Evolutionary conservation across 2,888 invertebrate species (phyloP).

Genomic region (Drosophila pseudotakahashii): DNA sequence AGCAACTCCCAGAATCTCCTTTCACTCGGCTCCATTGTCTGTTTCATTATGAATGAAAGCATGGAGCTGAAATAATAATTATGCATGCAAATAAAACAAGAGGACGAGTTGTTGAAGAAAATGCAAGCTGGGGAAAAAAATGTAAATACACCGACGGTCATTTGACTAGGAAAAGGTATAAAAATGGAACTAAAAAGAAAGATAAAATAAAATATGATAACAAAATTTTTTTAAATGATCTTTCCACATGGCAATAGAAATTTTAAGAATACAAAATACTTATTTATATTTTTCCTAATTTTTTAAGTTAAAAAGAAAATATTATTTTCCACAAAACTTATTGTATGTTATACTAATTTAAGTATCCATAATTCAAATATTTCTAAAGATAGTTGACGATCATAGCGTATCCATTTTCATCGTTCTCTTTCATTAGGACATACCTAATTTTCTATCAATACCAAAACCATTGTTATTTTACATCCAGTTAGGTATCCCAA

Average conservation of each 20-base stretch:
- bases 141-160: constrained; percentile 58
- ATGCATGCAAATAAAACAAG: constrained; percentile 59
- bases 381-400: too few relatives aligned
- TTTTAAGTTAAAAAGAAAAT: too few relatives aligned
- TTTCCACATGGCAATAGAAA: too few relatives aligned
- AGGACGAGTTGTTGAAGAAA: constrained; percentile 30
- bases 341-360: too few relatives aligned
- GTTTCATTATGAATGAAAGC: constrained; percentile 57
- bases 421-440: background rate
- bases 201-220: too few relatives aligned
- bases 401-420: too few relatives aligned
- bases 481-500: background rate
- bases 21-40: constrained; percentile 5
- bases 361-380: too few relatives aligned
- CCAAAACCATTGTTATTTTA: background rate
- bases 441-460: background rate
- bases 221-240: too few relatives aligned
- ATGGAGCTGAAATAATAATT: constrained; percentile 63
- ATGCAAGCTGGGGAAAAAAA: constrained; percentile 53
- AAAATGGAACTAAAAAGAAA: too few relatives aligned
- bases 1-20: constrained; percentile 38
- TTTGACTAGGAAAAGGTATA: background rate
- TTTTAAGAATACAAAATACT: too few relatives aligned
- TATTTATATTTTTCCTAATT: too few relatives aligned
- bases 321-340: too few relatives aligned